Evolutionary conservation across 2,888 invertebrate species (phyloP).

Genomic region (Sympetrum striolatum): DNA sequence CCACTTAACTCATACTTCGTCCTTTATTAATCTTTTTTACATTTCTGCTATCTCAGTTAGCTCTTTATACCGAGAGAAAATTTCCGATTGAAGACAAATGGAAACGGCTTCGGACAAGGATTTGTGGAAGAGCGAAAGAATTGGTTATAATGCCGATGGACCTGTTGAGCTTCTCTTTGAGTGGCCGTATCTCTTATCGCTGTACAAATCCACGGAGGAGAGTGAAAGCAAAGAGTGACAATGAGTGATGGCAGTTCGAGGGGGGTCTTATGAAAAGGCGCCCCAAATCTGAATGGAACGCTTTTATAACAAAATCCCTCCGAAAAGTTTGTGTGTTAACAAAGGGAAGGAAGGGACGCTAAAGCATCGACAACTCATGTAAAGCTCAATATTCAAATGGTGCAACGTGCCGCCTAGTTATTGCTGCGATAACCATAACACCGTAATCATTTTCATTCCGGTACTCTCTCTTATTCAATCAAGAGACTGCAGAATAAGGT

Average conservation of each 20-base stretch:
- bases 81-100: neutral
- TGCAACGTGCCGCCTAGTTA: too few species aligned
- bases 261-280: neutral
- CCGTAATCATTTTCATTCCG: too few species aligned
- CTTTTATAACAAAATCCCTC: too few species aligned
- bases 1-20: too few species aligned
- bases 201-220: neutral
- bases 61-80: neutral
- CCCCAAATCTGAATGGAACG: too few species aligned
- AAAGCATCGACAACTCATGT: too few species aligned
- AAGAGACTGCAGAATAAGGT: too few species aligned
- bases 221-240: neutral
- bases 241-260: neutral
- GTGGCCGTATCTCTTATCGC: neutral
- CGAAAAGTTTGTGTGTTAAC: neutral
- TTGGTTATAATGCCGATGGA: neutral
- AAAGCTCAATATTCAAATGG: too few species aligned
- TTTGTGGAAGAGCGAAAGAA: neutral
- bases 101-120: neutral
- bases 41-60: too few species aligned
- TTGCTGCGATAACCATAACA: too few species aligned
- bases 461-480: too few species aligned
- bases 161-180: conserved; percentile 19
- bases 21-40: too few species aligned
- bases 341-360: neutral